Base-by-base conservation (phyloP, 2,797 vertebrate genomes). In the Sebastes itinus region DNA sequence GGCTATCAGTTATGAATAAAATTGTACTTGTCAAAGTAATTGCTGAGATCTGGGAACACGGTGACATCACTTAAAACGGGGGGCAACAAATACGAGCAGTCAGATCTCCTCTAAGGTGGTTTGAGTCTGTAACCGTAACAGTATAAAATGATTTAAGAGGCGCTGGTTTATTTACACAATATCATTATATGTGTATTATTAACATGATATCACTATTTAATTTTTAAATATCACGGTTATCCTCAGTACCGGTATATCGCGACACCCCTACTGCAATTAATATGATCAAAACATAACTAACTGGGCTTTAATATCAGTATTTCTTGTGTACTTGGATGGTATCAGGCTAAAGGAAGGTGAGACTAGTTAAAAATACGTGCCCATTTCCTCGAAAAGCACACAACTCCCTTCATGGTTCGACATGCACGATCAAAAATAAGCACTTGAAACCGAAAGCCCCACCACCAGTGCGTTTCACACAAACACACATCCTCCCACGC, bases 291-390 rank as follows among this genome's bases (percentile, higher is more conserved):
- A 23, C 46, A 35, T n/a, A 12, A 25, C 35, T 2, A 4, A 9
- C 10, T 9, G 8, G 1, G 5, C 38, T 60, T 70, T 52, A 27
- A 32, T 7, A 49, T 32, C 2, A 71, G 63, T 68, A 52, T 78
- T 58, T 67, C 54, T 61, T 71, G 68, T 30, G 64, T 55, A 55
- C 42, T 61, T 63, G 20, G 10, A 60, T 63, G 10, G 27, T 16
- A 7, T 20, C 69, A 22, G 7, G 64, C 32, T 16, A 58, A 63
- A 55, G 62, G 20, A 55, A 84, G 38, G 30, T 86, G 67, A 35
- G 32, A 81, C 72, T 32, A n/a, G 63, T 59, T 84, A 77, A 87
- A 92, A 88, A 89, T 77, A 89, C 22, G 28, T 28, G 30, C 6
- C 28, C 7, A 32, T 78, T 88, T 87, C 54, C 82, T 69, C n/a